phyloP scores from a whole-genome alignment of 2,888 invertebrate species.

The Polyommatus iphigenia region DNA sequence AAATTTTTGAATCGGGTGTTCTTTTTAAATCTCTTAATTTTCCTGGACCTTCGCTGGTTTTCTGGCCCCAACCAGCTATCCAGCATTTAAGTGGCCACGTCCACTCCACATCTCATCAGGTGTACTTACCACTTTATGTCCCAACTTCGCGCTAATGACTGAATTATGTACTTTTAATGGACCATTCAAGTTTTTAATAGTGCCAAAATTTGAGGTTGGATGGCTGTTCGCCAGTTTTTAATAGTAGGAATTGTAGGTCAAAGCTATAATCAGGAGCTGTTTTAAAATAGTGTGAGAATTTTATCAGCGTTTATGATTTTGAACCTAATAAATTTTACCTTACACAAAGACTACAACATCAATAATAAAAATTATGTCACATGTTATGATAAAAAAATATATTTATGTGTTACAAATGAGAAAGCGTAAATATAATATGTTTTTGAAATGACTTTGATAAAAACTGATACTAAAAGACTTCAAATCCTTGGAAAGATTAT shows the following conservation, averaged over 20 bases:
- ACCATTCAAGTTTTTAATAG: neutral
- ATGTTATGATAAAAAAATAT: no score
- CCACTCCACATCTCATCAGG: slow-evolving; percentile 9
- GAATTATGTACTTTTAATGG: neutral
- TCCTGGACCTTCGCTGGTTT: neutral
- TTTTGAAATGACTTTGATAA: no score
- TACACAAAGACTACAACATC: no score
- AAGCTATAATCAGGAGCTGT: neutral
- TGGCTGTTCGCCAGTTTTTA: neutral
- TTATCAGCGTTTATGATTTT: neutral
- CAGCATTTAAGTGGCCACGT: neutral
- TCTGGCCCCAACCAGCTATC: neutral
- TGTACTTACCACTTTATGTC: neutral
- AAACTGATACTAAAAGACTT: no score
- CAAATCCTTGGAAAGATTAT: no score
- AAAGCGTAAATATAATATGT: no score
- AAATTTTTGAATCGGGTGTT: no score
- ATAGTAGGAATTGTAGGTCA: neutral
- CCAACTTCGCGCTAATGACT: neutral
- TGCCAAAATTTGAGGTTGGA: neutral
- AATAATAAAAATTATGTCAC: no score
- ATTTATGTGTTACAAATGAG: no score
- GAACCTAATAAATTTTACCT: no score
- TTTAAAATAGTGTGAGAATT: neutral
- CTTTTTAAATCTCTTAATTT: no score